Evolutionary conservation across 2,888 invertebrate species (phyloP), one percentile per base, ranked within the genome.

Genomic region (Mythimna vitellina): DNA sequence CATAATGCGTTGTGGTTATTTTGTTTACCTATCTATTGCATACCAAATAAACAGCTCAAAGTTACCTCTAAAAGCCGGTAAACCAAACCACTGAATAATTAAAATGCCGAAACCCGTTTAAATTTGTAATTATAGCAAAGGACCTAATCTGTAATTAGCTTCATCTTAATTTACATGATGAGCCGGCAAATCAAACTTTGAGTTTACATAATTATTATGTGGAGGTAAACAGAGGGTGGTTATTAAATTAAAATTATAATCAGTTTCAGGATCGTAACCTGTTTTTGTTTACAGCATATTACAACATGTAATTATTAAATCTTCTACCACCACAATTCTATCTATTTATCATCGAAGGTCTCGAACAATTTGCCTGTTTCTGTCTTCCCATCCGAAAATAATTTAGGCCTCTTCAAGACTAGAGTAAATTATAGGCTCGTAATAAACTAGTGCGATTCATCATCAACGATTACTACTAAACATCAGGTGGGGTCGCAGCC

Each of bases 131-230:
- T 81, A 70, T 49, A 65, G 56, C 54, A 29, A 38, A 67, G 49
- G 29, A 57, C 35, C 42, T 74, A 70, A 77, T 71, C 73, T 81
- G 42, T 83, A 73, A 81, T 83, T 78, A 61, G 25, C 38, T 73
- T 81, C 64, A 56, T 70, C 69, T 63, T 74, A 73, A 78, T 81
- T 67, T 71, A 65, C 38, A 77, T 73, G 61, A 84, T 64, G 54
- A 68, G 64, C 53, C 66, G n/a, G 22, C 17, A 49, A 83, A 83
- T 64, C 70, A 72, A 80, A 76, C 58, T 65, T 67, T 58, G 77
- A 65, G 69, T 62, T 51, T 57, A 57, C 51, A 35, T 73, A 35
- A 79, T 63, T 73, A 79, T 78, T 14, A 74, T 54, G 64, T 73
- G 60, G 17, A 54, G n/a, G 38, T 60, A 29, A 74, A 60, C 60